Evolutionary conservation across 2,888 invertebrate species (phyloP), one percentile per base, ranked within the genome.

Genomic region (Heterodera filipjevi): DNA sequence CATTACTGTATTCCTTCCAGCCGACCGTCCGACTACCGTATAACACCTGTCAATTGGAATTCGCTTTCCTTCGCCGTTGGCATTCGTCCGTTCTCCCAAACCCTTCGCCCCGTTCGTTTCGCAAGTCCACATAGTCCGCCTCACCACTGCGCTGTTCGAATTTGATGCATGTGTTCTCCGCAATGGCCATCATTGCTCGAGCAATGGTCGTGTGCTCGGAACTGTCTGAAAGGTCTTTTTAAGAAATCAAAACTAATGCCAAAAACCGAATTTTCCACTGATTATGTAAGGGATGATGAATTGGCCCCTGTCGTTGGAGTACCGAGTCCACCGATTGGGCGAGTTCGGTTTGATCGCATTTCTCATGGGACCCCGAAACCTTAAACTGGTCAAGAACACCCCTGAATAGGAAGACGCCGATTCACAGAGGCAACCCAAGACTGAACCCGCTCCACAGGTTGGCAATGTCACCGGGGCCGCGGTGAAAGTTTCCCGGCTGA

Each of bases 1-100:
- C 86, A 86, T 86, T 39, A 86, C 83, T 14, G 86, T 81, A 78
- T 86, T 86, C 70, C 76, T 81, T 14, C 86, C 86, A 1, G 82
- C 79, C 46, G 78, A 81, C 19, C 86, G 79, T 14, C 85, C 85
- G 16, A 86, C 84, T 32, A 80, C 85, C 19, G 85, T 85, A 75
- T 85, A 86, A 73, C 85, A 85, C 22, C 85, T 85, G 74, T 79
- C 81, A 66, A 35, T n/a, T n/a, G 10, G 5, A 59, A 27, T 68
- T 19, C 3, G 33, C 33, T 16, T 22, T 32, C 30, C 70, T 32
- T 30, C 64, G n/a, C n/a, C n/a, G n/a, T n/a, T n/a, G n/a, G n/a
- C n/a, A n/a, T n/a, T n/a, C 59, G 33, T 53, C 46, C 22, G 35
- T 59, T 72, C 35, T 16, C 32, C 66, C 27, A 46, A 49, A 79